phyloP scores from a whole-genome alignment of 2,797 vertebrate species.

The Loris lydekkerianus region DNA sequence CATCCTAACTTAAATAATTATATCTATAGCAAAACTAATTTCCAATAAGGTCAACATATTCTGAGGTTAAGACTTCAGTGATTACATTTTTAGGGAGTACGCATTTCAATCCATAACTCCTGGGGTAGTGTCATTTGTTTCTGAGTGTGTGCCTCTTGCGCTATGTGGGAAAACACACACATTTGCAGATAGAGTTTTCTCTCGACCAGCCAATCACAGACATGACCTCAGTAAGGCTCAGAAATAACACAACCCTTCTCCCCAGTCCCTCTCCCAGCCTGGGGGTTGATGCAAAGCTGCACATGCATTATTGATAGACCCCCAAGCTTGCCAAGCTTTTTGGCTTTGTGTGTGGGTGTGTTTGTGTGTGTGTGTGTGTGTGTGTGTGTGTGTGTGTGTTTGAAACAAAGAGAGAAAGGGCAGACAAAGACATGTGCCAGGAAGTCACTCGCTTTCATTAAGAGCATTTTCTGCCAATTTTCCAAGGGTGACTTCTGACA shows the following conservation, averaged over 20 bases:
- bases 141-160: background rate
- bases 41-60: too few species aligned
- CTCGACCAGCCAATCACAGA: slow-evolving; percentile 3
- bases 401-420: slow-evolving; percentile 85
- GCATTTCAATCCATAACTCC: background rate
- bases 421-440: slow-evolving; percentile 87
- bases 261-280: slow-evolving; percentile 82
- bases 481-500: slow-evolving; percentile 87
- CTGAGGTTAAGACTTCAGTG: background rate
- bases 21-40: background rate
- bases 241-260: slow-evolving; percentile 63
- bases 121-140: background rate
- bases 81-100: accelerated
- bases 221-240: slow-evolving; percentile 65
- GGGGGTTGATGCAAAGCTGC: slow-evolving; percentile 87
- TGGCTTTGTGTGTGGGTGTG: slow-evolving; percentile 79
- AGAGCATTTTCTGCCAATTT: slow-evolving; percentile 86
- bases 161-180: background rate
- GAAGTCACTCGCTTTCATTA: slow-evolving; percentile 89
- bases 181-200: background rate
- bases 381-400: slow-evolving; percentile 76
- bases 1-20: background rate
- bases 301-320: slow-evolving; percentile 92
- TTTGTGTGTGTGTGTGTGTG: slow-evolving; percentile 75
- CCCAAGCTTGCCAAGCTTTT: slow-evolving; percentile 89